Percentiles rank a stretch among this genome's conserved stretches.
phyloP scores from a whole-genome alignment of 2,888 invertebrate genomes.

The Pediacus dermestoides region DNA sequence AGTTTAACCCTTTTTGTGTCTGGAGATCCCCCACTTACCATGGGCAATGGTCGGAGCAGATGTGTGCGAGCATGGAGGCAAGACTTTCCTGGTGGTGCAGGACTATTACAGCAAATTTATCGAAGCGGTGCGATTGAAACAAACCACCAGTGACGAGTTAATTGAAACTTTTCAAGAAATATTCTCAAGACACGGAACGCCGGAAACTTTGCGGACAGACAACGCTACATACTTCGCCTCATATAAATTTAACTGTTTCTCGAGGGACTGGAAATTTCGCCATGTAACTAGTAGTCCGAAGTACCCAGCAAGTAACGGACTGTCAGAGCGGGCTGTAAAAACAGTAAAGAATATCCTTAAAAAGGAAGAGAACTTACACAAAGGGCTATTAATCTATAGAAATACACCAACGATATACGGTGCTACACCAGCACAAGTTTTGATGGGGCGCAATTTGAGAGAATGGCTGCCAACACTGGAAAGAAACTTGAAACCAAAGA shows the following conservation, averaged over 20 bases:
- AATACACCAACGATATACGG: conserved; percentile 8
- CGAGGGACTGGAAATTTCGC: conserved; percentile 3
- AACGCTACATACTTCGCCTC: conserved; percentile 10
- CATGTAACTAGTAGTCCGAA: conserved; percentile 11
- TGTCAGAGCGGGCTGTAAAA: conserved; percentile 8
- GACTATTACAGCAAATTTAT: conserved; percentile 23
- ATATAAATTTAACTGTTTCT: conserved; percentile 5
- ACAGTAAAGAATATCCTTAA: conserved; percentile 8
- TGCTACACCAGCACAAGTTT: conserved; percentile 6
- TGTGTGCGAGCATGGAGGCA: not conserved
- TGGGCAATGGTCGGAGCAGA: conserved; percentile 9
- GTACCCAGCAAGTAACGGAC: conserved; percentile 10
- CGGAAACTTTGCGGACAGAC: conserved; percentile 11
- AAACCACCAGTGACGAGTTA: not conserved
- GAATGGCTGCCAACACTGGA: not conserved
- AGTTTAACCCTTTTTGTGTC: not conserved
- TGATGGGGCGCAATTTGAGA: too few species aligned
- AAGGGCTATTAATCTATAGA: conserved; percentile 3
- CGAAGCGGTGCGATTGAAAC: conserved; percentile 15
- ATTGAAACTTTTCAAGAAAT: not conserved
- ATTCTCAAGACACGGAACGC: conserved; percentile 4
- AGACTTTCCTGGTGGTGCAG: conserved; percentile 13
- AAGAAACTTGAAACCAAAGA: not conserved
- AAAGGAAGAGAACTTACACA: conserved; percentile 3
- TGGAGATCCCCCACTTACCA: conserved; percentile 4